Evolutionary conservation across 2,888 invertebrate species (phyloP), one percentile per base, ranked within the genome.

Genomic region (Drosophila recens): DNA sequence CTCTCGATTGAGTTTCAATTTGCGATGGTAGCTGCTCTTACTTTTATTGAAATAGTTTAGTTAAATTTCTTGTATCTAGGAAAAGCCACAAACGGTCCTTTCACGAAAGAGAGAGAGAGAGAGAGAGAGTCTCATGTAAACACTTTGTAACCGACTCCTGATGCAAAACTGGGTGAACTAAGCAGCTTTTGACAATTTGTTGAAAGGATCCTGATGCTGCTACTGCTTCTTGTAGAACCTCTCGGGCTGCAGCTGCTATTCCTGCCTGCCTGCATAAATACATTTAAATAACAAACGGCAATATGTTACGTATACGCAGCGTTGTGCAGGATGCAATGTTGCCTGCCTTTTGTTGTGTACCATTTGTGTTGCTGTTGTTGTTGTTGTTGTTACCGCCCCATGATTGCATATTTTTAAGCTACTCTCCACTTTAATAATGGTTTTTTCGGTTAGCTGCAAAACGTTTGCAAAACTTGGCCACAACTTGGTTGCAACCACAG

Each of bases 141-240:
- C 75, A 67, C 59, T 72, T 65, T 65, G 71, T 68, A 72, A 68
- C 48, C 61, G 63, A 77, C 59, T 61, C 57, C 63, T 53, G 42
- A 70, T 68, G 67, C 56, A 58, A 53, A 51, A 52, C 57, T 61
- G 49, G 48, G 66, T 51, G 54, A 62, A 54, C 49, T 68, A 76
- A 87, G 87, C 80, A 74, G 82, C 82, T 84, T 83, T 84, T 84
- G 87, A 87, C 84, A 84, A 87, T 84, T 87, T 84, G 84, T 72
- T 84, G 84, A 84, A 76, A 85, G 80, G 62, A 64, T 49, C 17
- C 43, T 54, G 38, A 36, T 40, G 30, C 36, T 61, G n/a, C 15
- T 45, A 20, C 15, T 34, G 65, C 73, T 68, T 49, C 54, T 65
- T 34, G 34, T 23, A 30, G 53, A 13, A 38, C n/a, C 30, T 30